Evolutionary conservation across 2,888 invertebrate species (phyloP).

Genomic region (Eupithecia subfuscata): DNA sequence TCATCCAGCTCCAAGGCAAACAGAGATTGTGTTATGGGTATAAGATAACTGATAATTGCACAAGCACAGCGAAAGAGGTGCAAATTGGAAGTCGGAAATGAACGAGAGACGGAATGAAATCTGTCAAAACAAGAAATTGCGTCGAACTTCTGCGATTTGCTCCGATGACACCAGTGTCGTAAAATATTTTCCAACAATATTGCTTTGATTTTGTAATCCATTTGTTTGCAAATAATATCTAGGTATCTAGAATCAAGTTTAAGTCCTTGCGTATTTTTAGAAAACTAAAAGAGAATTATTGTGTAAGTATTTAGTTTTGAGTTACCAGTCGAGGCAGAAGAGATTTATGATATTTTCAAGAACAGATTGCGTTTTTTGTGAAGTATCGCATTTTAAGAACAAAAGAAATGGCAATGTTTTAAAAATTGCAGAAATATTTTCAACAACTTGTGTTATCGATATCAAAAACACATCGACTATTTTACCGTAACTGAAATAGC

Average conservation of each 20-base stretch:
- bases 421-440: neutral
- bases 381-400: neutral
- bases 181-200: neutral
- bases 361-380: neutral
- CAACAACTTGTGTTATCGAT: neutral
- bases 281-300: neutral
- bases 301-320: neutral
- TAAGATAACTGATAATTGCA: neutral
- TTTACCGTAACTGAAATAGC: neutral
- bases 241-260: neutral
- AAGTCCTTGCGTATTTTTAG: neutral
- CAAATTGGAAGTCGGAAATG: neutral
- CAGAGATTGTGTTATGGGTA: neutral
- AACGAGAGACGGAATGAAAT: neutral
- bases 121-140: neutral
- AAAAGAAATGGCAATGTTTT: neutral
- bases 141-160: neutral
- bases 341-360: slow-evolving; percentile 3
- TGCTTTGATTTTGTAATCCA: no score
- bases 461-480: neutral
- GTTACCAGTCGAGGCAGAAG: neutral
- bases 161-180: neutral
- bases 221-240: no score
- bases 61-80: neutral
- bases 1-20: neutral